phyloP scores from a whole-genome alignment of 1,140 invertebrate genomes.

The Leptinotarsa lineolata region DNA sequence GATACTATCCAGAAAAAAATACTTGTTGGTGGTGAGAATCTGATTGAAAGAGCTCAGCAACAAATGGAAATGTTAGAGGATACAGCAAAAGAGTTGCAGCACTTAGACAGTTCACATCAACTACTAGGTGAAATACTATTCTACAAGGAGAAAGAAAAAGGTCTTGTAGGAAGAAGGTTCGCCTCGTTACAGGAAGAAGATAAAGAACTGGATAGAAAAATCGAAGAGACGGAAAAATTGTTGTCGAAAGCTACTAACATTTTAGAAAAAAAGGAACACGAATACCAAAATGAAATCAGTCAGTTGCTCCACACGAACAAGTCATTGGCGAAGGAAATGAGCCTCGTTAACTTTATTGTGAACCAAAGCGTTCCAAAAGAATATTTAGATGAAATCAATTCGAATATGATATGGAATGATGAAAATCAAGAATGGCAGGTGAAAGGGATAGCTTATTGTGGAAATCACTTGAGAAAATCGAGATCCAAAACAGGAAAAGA shows the following conservation, averaged over 20 bases:
- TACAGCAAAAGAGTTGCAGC: constrained; percentile 84
- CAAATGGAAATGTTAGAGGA: constrained; percentile 84
- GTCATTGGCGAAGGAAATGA: constrained; percentile 83
- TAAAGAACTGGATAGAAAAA: constrained; percentile 86
- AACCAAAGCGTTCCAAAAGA: constrained; percentile 60
- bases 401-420: constrained; percentile 34
- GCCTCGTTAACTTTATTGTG: constrained; percentile 80
- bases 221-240: constrained; percentile 83
- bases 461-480: constrained; percentile 38
- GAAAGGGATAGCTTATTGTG: constrained; percentile 36
- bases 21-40: constrained; percentile 95
- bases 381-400: constrained; percentile 30
- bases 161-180: constrained; percentile 95
- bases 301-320: constrained; percentile 88
- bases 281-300: constrained; percentile 95
- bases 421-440: constrained; percentile 35
- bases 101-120: constrained; percentile 78
- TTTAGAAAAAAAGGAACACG: constrained; percentile 82
- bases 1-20: constrained; percentile 93
- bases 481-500: neutral
- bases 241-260: constrained; percentile 80
- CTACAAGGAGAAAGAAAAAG: constrained; percentile 87
- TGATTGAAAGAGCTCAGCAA: constrained; percentile 96
- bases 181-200: constrained; percentile 91
- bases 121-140: constrained; percentile 78